phyloP scores from a whole-genome alignment of 2,888 invertebrate species.

The Cephonodes hylas region DNA sequence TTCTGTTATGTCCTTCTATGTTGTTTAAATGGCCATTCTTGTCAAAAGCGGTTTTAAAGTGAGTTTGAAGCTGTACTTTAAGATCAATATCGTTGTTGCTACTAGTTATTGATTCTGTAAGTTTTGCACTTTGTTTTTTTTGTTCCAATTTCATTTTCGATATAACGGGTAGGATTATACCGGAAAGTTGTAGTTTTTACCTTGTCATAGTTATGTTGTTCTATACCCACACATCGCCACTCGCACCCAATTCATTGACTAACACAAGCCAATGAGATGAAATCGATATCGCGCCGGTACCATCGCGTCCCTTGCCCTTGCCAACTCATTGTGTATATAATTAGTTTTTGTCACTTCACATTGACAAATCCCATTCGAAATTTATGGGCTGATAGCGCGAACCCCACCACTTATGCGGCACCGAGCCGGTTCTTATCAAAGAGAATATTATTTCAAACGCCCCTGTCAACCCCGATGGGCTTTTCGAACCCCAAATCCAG shows the following conservation, averaged over 20 bases:
- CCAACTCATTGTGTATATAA: slow-evolving; percentile 72
- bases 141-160: too few relatives aligned
- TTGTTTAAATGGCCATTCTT: neutral
- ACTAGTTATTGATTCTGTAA: too few relatives aligned
- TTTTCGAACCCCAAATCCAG: slow-evolving; percentile 79
- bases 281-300: slow-evolving; percentile 55
- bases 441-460: slow-evolving; percentile 81
- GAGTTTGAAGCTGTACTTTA: neutral
- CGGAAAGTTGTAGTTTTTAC: too few relatives aligned
- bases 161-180: too few relatives aligned
- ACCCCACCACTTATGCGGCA: slow-evolving; percentile 65
- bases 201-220: neutral
- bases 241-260: slow-evolving; percentile 3
- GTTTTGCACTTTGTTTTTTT: neutral
- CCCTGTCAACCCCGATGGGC: slow-evolving; percentile 79
- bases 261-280: slow-evolving; percentile 18
- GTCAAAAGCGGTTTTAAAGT: neutral
- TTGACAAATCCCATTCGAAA: slow-evolving; percentile 74
- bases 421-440: slow-evolving; percentile 78
- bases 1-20: neutral
- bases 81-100: neutral
- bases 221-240: neutral
- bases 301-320: slow-evolving; percentile 48
- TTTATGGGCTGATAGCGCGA: slow-evolving; percentile 53
- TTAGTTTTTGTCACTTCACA: slow-evolving; percentile 81